Conservation (phyloP, 2,113 vertebrate species). For the Myxocyprinus asiaticus region DNA sequence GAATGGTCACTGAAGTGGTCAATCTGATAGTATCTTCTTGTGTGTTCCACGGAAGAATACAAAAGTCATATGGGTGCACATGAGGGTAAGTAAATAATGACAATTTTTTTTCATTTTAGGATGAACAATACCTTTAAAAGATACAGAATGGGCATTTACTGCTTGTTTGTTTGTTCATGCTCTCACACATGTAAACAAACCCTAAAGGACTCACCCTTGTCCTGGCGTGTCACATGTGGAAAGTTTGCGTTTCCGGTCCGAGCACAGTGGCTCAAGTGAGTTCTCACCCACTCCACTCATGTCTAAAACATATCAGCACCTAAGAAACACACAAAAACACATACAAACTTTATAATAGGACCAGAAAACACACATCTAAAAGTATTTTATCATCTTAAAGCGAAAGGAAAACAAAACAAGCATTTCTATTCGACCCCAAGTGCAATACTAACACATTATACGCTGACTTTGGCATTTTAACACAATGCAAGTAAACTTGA, state of each 20-base stretch:
- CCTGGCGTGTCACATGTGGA: constrained; percentile 89
- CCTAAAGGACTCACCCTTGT: constrained; percentile 74
- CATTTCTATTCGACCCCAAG: background rate
- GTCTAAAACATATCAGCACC: constrained; percentile 87
- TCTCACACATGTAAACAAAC: too few relatives aligned
- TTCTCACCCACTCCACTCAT: constrained; percentile 96
- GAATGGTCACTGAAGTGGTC: too few relatives aligned
- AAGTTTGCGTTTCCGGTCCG: constrained; percentile 91
- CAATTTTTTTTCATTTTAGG: too few relatives aligned
- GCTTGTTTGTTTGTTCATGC: background rate
- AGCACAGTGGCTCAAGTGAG: constrained; percentile 84
- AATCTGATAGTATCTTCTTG: too few relatives aligned
- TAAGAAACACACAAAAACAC: constrained; percentile 61
- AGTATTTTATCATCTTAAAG: background rate
- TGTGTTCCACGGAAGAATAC: too few relatives aligned
- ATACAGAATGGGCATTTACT: too few relatives aligned
- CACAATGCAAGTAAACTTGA: constrained; percentile 18
- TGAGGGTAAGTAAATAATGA: too few relatives aligned
- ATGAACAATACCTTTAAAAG: too few relatives aligned
- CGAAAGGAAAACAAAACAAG: background rate
- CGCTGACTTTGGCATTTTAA: background rate
- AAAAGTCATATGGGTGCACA: too few relatives aligned
- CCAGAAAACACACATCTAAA: background rate
- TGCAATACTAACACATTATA: background rate
- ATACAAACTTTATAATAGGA: background rate